These are phyloP conservation scores for Pterocles orientalis DNA, from an alignment of 2,113 vertebrate genomes.

Conservation along the genomic window DNA sequence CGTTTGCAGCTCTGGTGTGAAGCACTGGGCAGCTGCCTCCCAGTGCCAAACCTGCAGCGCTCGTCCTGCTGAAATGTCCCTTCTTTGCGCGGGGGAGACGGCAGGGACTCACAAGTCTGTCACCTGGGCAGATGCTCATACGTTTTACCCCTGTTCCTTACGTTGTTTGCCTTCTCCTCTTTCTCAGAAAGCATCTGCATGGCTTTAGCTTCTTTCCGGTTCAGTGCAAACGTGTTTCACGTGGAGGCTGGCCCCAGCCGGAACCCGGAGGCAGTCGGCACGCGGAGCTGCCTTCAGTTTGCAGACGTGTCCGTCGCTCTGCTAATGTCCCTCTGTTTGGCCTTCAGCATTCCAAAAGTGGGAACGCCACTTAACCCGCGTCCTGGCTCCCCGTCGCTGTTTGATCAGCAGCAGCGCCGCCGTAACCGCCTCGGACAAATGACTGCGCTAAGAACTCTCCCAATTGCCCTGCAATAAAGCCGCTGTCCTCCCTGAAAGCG, in stretches of 20 bases:
- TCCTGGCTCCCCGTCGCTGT: constrained; percentile 9
- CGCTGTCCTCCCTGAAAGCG: constrained; percentile 33
- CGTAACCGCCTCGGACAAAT: constrained; percentile 31
- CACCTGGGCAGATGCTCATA: neutral
- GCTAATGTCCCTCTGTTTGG: constrained; percentile 1
- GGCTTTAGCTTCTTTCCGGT: neutral
- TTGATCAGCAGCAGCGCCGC: constrained; percentile 36
- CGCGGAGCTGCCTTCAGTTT: neutral
- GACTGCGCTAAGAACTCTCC: constrained; percentile 33
- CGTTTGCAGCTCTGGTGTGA: neutral
- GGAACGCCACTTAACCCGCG: neutral
- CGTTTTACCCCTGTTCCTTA: neutral
- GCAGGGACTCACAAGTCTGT: neutral
- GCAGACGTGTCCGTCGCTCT: neutral
- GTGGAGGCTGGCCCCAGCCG: neutral
- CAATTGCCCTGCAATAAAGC: constrained; percentile 47
- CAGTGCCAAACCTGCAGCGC: neutral
- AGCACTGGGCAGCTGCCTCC: neutral
- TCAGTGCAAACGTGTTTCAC: neutral
- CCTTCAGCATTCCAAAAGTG: constrained; percentile 40
- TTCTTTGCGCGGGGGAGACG: neutral
- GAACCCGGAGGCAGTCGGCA: neutral
- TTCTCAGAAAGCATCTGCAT: neutral
- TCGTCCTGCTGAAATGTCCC: neutral
- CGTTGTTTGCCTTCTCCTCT: neutral